Evolutionary conservation across 2,113 vertebrate species (phyloP).

Genomic region (Australoheros scitulus): DNA sequence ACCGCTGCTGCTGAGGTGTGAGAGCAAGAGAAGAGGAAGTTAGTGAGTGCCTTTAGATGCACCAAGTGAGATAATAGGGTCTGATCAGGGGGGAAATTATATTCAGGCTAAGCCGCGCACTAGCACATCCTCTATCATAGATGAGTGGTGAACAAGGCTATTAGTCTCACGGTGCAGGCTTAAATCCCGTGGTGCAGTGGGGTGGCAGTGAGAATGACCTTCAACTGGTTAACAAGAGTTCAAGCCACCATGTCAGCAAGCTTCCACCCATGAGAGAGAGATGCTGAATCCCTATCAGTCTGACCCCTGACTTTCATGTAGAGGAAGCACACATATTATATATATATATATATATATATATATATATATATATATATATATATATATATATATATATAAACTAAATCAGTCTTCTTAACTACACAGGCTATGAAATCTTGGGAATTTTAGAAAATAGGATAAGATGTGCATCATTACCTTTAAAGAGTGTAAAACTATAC

Average conservation of each 20-base stretch:
- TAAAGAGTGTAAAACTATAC: neutral
- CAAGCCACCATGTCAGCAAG: neutral
- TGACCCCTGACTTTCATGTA: constrained; percentile 5
- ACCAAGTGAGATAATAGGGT: constrained; percentile 17
- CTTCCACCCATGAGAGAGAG: neutral
- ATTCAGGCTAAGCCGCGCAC: constrained; percentile 9
- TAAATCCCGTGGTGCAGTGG: neutral
- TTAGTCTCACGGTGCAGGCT: neutral
- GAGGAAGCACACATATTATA: neutral
- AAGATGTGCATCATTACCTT: neutral
- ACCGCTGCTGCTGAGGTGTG: neutral
- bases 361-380: neutral
- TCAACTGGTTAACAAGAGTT: constrained; percentile 33
- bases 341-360: neutral
- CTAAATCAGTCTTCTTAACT: neutral
- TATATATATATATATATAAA: neutral
- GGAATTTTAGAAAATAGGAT: neutral
- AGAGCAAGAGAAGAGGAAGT: neutral
- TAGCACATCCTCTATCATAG: constrained; percentile 3
- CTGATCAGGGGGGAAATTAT: neutral
- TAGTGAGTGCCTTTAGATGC: constrained; percentile 2
- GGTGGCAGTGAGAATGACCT: neutral
- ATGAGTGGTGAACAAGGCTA: neutral
- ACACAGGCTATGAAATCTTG: neutral
- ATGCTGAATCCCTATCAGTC: neutral